Evolutionary conservation across 2,888 invertebrate species (phyloP).

Genomic region (Eupithecia dodoneata): DNA sequence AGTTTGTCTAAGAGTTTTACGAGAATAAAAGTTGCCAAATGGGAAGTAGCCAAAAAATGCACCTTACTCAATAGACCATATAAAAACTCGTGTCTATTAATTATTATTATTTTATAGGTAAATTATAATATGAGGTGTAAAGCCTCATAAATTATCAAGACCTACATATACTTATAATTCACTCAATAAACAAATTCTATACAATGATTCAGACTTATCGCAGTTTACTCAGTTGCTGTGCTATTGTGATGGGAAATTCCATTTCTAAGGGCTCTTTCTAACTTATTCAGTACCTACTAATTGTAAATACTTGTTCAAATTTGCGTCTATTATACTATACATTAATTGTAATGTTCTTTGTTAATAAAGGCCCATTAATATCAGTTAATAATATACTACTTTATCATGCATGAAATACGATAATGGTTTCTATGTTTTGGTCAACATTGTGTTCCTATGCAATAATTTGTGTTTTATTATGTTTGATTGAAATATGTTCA

Average conservation of each 20-base stretch:
- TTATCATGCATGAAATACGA: neutral
- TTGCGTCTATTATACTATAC: neutral
- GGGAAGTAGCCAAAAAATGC: too few relatives aligned
- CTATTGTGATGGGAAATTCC: neutral
- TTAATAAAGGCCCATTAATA: neutral
- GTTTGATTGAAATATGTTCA: neutral
- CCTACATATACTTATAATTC: neutral
- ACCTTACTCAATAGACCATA: too few relatives aligned
- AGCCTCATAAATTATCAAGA: conserved; percentile 11
- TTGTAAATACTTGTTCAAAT: neutral
- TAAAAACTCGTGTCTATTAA: neutral
- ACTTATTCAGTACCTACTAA: neutral
- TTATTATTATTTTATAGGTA: neutral
- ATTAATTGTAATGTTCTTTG: neutral
- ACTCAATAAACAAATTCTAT: neutral
- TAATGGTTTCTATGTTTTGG: neutral
- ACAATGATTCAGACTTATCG: neutral
- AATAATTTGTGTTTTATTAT: neutral
- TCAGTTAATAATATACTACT: neutral
- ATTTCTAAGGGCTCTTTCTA: neutral
- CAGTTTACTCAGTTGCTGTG: conserved; percentile 4
- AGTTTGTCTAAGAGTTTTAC: too few relatives aligned
- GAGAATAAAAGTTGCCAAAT: too few relatives aligned
- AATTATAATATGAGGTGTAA: neutral
- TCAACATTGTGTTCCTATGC: neutral